Percentiles rank a stretch among this genome's conserved stretches.
Conservation (phyloP, 2,113 vertebrate species). For the Eupsittula cactorum region DNA sequence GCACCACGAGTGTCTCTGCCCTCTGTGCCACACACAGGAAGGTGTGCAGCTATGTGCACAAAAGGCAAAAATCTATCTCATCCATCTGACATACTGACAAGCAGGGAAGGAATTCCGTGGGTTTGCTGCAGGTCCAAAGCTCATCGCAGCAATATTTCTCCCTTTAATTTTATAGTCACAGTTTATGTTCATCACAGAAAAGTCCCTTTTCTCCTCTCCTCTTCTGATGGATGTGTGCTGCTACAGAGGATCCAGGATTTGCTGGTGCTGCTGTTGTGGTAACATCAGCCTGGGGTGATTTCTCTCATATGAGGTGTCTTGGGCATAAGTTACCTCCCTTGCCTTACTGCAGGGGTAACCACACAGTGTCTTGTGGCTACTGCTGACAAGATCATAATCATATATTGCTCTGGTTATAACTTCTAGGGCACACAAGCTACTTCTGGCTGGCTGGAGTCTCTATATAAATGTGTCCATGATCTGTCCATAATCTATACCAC, state of each 20-base stretch:
- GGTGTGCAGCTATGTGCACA: not conserved
- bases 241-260: conserved; percentile 24
- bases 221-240: not conserved
- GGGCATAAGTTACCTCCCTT: not conserved
- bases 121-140: not conserved
- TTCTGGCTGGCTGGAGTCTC: not conserved
- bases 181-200: not conserved
- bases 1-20: not conserved
- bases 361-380: not conserved
- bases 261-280: conserved; percentile 27
- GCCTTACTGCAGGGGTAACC: not conserved
- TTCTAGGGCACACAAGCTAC: not conserved
- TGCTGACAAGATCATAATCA: not conserved
- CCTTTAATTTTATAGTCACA: not conserved
- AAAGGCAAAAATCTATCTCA: conserved; percentile 26
- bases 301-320: not conserved
- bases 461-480: not conserved
- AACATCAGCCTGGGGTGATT: not conserved
- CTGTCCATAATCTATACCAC: not conserved
- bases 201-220: not conserved
- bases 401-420: not conserved
- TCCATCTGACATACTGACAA: not conserved
- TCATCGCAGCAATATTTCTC: not conserved
- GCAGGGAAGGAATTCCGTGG: not conserved
- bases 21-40: not conserved